Evolutionary conservation across 2,888 invertebrate genomes (phyloP), one percentile per base, ranked within the genome.

Genomic region (Halictus quadricinctus): DNA sequence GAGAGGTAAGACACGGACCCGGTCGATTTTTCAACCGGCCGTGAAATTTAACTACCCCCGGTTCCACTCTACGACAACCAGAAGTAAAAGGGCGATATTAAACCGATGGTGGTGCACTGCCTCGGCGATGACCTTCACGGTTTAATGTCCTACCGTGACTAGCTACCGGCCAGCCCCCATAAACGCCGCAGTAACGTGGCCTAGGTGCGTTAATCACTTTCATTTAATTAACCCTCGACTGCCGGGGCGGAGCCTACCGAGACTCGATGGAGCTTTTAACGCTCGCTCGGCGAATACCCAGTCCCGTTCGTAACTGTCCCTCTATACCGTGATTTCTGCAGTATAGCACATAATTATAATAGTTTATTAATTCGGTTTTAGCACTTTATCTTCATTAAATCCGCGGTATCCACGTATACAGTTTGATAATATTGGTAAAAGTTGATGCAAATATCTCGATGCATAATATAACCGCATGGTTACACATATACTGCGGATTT

Each of bases 121-220:
- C 18, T 69, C 41, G 41, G 21, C 36, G 69, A 69, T 21, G 69
- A 69, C 69, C 69, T 41, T 36, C 41, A 12, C 41, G 41, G 21
- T 69, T 41, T 69, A 41, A 69, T 12, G 21, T 69, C 41, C 21
- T 41, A 3, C 41, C n/a, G 21, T 12, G 36, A 41, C 41, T 41
- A 36, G 29, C 66, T 36, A 29, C 64, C 15, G 15, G 25, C 29
- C 64, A 10, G 2, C 18, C 36, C 72, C 50, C 7, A 25, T 46
- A 46, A 72, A 72, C n/a, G 15, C 25, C 46, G 25, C 46, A 25
- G 46, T 29, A 29, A 72, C 46, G 18, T 8, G 29, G 25, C 18
- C 46, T 41, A 70, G 6, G 29, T 70, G 43, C 70, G n/a, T 70
- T 70, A 70, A 70, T 70, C 41, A 15, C 15, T 48, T 25, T 72